Evolutionary conservation across 2,888 invertebrate species (phyloP), one percentile per base, ranked within the genome.

Genomic region (Schizaphis graminum): DNA sequence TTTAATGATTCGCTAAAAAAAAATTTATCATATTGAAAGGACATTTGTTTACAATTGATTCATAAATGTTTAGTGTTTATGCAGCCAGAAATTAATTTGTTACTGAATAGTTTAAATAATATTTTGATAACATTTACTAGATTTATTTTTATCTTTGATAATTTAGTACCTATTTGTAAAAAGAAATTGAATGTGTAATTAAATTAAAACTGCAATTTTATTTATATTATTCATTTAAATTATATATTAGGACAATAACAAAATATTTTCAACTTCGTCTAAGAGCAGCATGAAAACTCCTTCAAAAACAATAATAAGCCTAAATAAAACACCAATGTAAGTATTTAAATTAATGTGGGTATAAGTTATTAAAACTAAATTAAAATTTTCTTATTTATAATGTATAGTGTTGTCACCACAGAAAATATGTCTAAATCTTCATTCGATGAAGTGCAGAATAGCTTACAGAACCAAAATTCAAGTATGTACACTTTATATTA

Each of bases 261-360:
- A 90, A 94, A 89, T 26, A 47, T 77, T 35, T 44, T n/a, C 24
- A 26, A 94, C 49, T 61, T 53, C 91, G 11, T 8, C 49, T 41
- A 85, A 53, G 2, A 77, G 41, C 44, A 49, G 16, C 26, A 91
- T 35, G 13, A 85, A 61, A 87, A 67, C 35, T 87, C 26, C 47
- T 10, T 85, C 57, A 28, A 93, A 89, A 93, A 89, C 47, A 85
- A 11, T 84, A 35, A 10, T 93, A 41, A 89, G 49, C 21, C 2
- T 57, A 26, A 84, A 89, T 47, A 93, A 85, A 57, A 94, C 94
- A 61, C 90, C 94, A 11, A 91, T 94, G 94, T 94, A 87, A 91
- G 94, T 94, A 90, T 85, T 93, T 13, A 57, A 57, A 84, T 47
- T 8, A 49, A 28, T 88, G 21, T 53, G 1, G 53, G 21, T 53